A percentile compares a stretch with the other conserved stretches of the same genome.
phyloP scores from a whole-genome alignment of 2,888 invertebrate species.

The Xestia xanthographa region DNA sequence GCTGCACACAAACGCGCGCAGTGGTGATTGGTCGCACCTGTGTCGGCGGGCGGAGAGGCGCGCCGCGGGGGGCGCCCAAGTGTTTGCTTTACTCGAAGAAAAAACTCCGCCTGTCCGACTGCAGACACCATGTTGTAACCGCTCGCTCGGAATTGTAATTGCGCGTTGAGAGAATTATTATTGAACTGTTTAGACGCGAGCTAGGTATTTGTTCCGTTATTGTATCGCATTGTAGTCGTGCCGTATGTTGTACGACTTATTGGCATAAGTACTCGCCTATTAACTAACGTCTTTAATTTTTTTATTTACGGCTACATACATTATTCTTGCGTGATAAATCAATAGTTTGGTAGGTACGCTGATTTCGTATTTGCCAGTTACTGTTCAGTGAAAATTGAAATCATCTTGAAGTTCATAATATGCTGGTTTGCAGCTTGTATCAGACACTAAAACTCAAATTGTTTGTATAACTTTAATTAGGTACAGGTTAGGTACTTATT shows the following conservation, averaged over 20 bases:
- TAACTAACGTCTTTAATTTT: slow-evolving; percentile 44
- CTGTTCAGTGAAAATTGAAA: slow-evolving; percentile 2
- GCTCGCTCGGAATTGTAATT: slow-evolving; percentile 70
- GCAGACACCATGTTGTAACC: slow-evolving; percentile 76
- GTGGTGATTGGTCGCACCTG: slow-evolving; percentile 85
- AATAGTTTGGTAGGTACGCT: background rate
- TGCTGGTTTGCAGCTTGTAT: slow-evolving; percentile 1
- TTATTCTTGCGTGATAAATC: slow-evolving; percentile 10
- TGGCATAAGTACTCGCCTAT: slow-evolving; percentile 41
- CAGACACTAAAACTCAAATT: background rate
- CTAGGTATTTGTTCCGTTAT: slow-evolving; percentile 64
- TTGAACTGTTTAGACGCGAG: slow-evolving; percentile 65
- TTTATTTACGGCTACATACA: slow-evolving; percentile 11
- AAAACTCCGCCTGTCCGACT: slow-evolving; percentile 77
- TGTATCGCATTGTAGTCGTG: slow-evolving; percentile 59
- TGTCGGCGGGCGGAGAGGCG: slow-evolving; percentile 66
- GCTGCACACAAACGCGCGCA: slow-evolving; percentile 69
- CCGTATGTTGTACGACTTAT: slow-evolving; percentile 34
- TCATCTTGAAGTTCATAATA: background rate
- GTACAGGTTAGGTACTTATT: background rate
- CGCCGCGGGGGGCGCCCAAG: slow-evolving; percentile 54
- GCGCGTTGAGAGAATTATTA: slow-evolving; percentile 71
- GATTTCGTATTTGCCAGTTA: background rate
- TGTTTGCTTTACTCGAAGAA: slow-evolving; percentile 69
- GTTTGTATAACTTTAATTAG: background rate